Base-by-base conservation (phyloP, 2,797 vertebrate genomes). In the Chelidonichthys spinosus region DNA sequence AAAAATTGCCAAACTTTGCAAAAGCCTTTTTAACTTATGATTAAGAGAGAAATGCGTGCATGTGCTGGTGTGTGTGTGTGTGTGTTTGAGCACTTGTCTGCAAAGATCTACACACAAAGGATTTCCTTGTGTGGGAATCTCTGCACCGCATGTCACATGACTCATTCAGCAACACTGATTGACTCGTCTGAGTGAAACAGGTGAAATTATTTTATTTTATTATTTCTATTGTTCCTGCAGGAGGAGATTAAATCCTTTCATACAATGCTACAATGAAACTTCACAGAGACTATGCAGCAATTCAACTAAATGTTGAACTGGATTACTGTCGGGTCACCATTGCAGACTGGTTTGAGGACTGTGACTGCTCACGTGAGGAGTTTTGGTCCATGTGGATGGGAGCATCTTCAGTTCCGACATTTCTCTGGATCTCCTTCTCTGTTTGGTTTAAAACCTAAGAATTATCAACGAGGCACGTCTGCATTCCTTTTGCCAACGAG, bases 61-160 rank as follows among this genome's bases (percentile, higher is more conserved):
- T 25, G 25, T 2, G 25, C 25, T 25, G 25, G 2, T 25, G 25
- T 25, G 25, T 25, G 25, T 25, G 25, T 25, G 25, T 25, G 62
- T 32, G 15, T 25, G 54, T n/a, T 18, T 50, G 53, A 18, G 52
- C 25, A 47, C 50, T 42, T 18, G 17, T 37, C 8, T 63, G 55
- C 40, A 53, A 72, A 72, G 62, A 80, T 75, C 7, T 53, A 63
- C n/a, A 11, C 67, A 42, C n/a, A 9, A 39, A 43, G 69, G 58
- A 72, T 49, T 71, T 53, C 70, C 33, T 84, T 7, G 1, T 40
- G 9, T 66, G 49, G 53, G 40, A 72, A 67, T 82, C 70, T 73
- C 68, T 74, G 68, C 58, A 44, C 49, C 54, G 33, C 18, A 53
- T 78, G 32, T 63, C 35, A 52, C 36, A 39, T 54, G 70, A 69